Percentiles rank a stretch among this genome's conserved stretches.
Evolutionary conservation across 2,113 vertebrate species (phyloP).

Genomic region (Gasterosteus nipponicus): DNA sequence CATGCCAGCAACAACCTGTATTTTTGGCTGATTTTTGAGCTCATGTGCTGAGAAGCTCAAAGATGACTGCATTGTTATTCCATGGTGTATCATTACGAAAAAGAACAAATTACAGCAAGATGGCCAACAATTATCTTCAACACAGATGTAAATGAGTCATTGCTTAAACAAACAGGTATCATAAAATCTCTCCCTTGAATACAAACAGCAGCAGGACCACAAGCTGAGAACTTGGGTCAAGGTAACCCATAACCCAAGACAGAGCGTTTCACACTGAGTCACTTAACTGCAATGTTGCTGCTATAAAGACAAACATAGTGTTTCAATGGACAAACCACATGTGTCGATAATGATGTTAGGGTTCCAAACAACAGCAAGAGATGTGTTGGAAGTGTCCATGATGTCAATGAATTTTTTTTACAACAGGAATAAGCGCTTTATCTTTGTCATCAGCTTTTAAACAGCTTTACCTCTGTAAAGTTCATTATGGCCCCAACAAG

Average conservation of each 20-base stretch:
- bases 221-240: conserved; percentile 31
- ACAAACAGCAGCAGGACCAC: conserved; percentile 65
- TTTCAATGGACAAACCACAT: conserved; percentile 32
- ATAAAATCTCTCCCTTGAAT: conserved; percentile 48
- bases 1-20: too few species aligned
- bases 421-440: conserved; percentile 9
- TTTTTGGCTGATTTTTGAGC: neutral
- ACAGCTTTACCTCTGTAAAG: conserved; percentile 12
- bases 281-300: conserved; percentile 26
- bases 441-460: conserved; percentile 34
- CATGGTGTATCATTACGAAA: conserved; percentile 32
- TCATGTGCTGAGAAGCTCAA: conserved; percentile 5
- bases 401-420: conserved; percentile 41
- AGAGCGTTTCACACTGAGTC: conserved; percentile 45
- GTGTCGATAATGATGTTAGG: conserved; percentile 18
- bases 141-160: conserved; percentile 54
- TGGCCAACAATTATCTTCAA: conserved; percentile 21
- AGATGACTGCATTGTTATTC: conserved; percentile 36
- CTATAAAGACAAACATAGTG: conserved; percentile 40
- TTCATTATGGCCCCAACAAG: conserved; percentile 5
- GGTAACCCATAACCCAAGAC: conserved; percentile 68
- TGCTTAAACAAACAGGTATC: conserved; percentile 65
- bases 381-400: conserved; percentile 26
- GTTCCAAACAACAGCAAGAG: conserved; percentile 30
- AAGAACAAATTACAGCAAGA: conserved; percentile 52